Evolutionary conservation across 1,140 invertebrate genomes (phyloP).

Genomic region (Drosophila ogumai): DNA sequence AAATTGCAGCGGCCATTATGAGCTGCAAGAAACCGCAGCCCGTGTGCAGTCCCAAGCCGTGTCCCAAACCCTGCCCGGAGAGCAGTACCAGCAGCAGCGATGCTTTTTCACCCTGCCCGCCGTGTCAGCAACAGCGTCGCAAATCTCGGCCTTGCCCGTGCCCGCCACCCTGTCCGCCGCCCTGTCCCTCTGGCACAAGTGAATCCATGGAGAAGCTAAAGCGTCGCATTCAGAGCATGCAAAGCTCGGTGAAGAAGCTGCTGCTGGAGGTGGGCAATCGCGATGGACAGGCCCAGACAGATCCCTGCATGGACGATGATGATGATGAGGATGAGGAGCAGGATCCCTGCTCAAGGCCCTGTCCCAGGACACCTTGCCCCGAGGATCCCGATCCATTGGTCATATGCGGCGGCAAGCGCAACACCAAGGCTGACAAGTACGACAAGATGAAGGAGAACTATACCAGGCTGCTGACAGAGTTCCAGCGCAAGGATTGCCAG

Average conservation of each 20-base stretch:
- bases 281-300: conserved; percentile 18
- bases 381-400: conserved; percentile 72
- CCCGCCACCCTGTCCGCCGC: neutral
- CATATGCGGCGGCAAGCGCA: conserved; percentile 72
- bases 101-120: neutral
- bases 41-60: conserved; percentile 42
- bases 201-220: conserved; percentile 75
- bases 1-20: conserved; percentile 71
- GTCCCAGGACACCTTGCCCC: conserved; percentile 42
- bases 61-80: conserved; percentile 23
- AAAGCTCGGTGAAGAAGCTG: conserved; percentile 66
- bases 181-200: conserved; percentile 18
- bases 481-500: conserved; percentile 76
- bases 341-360: conserved; percentile 7
- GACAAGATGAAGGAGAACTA: conserved; percentile 83
- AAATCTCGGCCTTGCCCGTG: neutral
- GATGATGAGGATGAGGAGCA: conserved; percentile 13
- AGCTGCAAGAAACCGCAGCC: conserved; percentile 32
- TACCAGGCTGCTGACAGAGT: conserved; percentile 69
- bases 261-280: conserved; percentile 67
- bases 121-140: neutral
- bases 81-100: conserved; percentile 36
- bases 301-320: conserved; percentile 8
- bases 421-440: conserved; percentile 73
- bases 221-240: conserved; percentile 69